phyloP scores from a whole-genome alignment of 2,797 vertebrate species.

The Phylloscopus collybita region DNA sequence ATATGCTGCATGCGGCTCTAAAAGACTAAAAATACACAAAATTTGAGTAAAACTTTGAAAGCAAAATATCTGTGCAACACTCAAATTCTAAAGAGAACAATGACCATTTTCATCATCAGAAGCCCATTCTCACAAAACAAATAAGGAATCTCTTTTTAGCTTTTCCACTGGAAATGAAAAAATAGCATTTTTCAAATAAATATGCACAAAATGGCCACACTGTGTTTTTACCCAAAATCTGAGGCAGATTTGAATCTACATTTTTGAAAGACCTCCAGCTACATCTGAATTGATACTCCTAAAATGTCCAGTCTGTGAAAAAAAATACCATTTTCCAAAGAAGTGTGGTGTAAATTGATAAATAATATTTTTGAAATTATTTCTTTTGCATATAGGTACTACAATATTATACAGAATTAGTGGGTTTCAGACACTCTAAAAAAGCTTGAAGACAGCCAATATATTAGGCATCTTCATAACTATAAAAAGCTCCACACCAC shows the following conservation, averaged over 20 bases:
- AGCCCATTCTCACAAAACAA: constrained; percentile 55
- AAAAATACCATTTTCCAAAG: neutral
- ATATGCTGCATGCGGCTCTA: neutral
- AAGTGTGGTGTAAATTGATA: neutral
- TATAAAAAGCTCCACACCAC: neutral
- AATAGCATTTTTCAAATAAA: constrained; percentile 34
- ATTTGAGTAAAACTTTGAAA: constrained; percentile 19
- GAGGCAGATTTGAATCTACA: constrained; percentile 37
- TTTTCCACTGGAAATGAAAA: constrained; percentile 35
- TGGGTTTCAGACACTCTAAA: neutral
- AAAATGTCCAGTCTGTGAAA: constrained; percentile 9
- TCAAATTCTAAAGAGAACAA: constrained; percentile 39
- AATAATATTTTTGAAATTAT: neutral
- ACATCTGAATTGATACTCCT: constrained; percentile 33
- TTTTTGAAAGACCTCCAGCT: constrained; percentile 58
- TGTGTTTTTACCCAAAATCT: constrained; percentile 25
- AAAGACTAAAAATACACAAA: neutral
- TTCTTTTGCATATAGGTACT: neutral
- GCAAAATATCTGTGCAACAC: constrained; percentile 23
- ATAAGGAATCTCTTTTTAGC: constrained; percentile 44
- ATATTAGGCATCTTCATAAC: neutral
- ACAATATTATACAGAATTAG: neutral
- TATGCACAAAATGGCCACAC: constrained; percentile 28
- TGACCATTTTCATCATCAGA: constrained; percentile 6
- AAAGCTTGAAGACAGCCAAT: neutral